Conservation (phyloP, 2,888 invertebrate genomes). For the Calameuta filiformis region DNA sequence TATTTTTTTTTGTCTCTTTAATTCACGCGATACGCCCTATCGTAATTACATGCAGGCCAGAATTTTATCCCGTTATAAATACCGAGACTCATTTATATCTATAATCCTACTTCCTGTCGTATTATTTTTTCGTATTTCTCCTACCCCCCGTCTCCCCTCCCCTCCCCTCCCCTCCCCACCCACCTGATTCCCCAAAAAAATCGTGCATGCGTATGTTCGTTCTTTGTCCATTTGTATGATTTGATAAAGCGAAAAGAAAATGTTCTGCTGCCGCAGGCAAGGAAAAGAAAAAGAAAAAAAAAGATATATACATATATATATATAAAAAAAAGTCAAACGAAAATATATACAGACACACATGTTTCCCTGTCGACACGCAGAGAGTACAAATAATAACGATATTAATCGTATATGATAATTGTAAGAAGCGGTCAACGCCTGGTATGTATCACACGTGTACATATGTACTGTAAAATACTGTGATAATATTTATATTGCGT, state of each 20-base stretch:
- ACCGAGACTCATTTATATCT: not conserved
- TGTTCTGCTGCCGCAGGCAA: not conserved
- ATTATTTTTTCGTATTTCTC: not conserved
- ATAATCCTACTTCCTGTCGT: not conserved
- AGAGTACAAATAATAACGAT: constrained; percentile 51
- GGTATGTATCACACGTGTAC: constrained; percentile 57
- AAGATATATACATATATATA: too few species aligned
- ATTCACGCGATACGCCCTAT: constrained; percentile 29
- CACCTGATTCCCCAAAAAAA: constrained; percentile 19
- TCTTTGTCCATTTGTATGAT: constrained; percentile 31
- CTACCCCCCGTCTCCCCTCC: not conserved
- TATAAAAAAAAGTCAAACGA: constrained; percentile 7
- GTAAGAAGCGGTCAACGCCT: constrained; percentile 9
- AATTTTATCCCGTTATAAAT: not conserved
- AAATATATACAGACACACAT: constrained; percentile 28
- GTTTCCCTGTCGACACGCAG: constrained; percentile 50
- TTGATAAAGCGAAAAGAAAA: constrained; percentile 9
- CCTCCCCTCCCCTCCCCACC: not conserved
- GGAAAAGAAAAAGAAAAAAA: constrained; percentile 5
- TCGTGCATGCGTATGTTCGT: constrained; percentile 46
- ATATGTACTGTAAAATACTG: constrained; percentile 64
- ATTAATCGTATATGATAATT: constrained; percentile 36
- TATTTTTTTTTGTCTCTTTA: constrained; percentile 14
- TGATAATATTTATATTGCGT: constrained; percentile 62
- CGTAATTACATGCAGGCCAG: constrained; percentile 1